Evolutionary conservation across 2,113 vertebrate species (phyloP).

Genomic region (Phaethornis superciliosus): DNA sequence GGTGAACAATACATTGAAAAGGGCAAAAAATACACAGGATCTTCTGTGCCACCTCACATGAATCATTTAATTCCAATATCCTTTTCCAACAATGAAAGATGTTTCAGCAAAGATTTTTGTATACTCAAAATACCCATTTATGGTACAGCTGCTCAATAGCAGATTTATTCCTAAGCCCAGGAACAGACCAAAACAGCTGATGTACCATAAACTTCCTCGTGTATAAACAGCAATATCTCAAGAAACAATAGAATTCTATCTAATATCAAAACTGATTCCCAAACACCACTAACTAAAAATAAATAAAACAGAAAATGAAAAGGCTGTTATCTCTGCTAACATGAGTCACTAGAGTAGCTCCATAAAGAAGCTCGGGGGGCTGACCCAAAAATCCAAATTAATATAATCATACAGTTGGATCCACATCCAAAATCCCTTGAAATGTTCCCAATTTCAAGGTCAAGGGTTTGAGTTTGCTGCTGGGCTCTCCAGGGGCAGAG

Average conservation of each 20-base stretch:
- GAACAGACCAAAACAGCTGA: background rate
- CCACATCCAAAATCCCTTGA: background rate
- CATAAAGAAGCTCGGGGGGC: background rate
- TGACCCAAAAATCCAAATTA: background rate
- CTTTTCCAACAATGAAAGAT: background rate
- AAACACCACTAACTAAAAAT: background rate
- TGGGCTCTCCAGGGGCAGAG: constrained; percentile 1
- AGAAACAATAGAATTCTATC: background rate
- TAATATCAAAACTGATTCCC: background rate
- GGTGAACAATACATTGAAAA: background rate
- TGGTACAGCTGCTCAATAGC: background rate
- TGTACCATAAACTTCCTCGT: background rate
- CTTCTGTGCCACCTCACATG: constrained; percentile 3
- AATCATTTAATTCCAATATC: background rate
- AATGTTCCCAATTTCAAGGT: background rate
- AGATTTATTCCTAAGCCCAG: constrained; percentile 11
- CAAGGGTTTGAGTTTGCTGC: background rate
- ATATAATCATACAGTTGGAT: background rate
- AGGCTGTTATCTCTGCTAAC: background rate
- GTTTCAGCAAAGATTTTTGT: background rate
- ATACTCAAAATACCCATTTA: constrained; percentile 12
- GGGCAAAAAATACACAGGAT: constrained; percentile 13
- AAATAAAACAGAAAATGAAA: background rate
- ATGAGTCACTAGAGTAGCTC: background rate
- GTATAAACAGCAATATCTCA: background rate